These are phyloP conservation scores for Microdon myrmicae DNA, from an alignment of 2,888 invertebrate genomes.

Conservation along the genomic window DNA sequence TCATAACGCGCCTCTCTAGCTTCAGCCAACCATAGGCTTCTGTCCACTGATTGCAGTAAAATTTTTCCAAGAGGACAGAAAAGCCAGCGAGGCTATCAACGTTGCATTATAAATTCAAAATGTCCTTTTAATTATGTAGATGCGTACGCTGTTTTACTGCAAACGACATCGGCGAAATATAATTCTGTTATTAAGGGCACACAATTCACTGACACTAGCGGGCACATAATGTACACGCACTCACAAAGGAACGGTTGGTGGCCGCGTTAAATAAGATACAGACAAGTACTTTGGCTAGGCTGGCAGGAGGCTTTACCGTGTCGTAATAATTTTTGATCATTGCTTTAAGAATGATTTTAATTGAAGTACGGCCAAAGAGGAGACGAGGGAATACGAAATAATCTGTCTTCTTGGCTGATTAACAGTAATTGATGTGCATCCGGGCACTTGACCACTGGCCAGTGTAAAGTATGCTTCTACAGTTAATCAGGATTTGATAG, in stretches of 20 bases:
- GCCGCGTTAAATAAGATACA: not conserved
- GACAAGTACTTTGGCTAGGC: not conserved
- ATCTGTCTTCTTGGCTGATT: too few relatives aligned
- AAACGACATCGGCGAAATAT: conserved; percentile 45
- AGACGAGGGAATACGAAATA: too few relatives aligned
- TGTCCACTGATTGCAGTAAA: not conserved
- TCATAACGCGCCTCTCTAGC: conserved; percentile 33
- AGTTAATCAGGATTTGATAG: too few relatives aligned
- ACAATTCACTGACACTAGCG: conserved; percentile 43
- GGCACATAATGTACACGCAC: conserved; percentile 18
- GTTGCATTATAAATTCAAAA: conserved; percentile 52
- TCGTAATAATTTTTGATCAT: conserved; percentile 49
- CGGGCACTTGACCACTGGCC: too few relatives aligned
- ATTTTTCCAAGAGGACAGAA: conserved; percentile 23
- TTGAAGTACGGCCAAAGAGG: conserved; percentile 51
- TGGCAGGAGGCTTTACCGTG: conserved; percentile 8
- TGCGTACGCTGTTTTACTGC: conserved; percentile 48
- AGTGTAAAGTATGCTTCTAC: too few relatives aligned
- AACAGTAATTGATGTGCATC: too few relatives aligned
- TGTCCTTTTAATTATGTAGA: conserved; percentile 51
- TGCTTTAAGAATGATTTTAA: conserved; percentile 51
- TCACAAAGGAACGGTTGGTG: conserved; percentile 1
- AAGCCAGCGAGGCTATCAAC: conserved; percentile 38
- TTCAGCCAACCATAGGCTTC: conserved; percentile 5
- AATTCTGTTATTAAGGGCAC: conserved; percentile 50